These are phyloP conservation scores for Chydorus sphaericus DNA, from an alignment of 2,888 invertebrate genomes.

Conservation along the genomic window DNA sequence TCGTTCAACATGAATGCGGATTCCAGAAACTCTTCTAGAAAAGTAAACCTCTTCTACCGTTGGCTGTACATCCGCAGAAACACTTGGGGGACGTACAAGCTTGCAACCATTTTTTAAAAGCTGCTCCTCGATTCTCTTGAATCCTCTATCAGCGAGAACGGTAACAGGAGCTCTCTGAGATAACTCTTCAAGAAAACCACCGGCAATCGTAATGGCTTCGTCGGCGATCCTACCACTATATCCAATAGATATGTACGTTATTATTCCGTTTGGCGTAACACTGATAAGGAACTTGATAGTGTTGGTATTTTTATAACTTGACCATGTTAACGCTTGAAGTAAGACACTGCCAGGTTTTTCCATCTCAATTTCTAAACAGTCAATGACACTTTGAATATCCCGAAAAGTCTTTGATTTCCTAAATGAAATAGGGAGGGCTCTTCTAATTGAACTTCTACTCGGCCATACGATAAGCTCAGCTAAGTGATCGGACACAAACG, in stretches of 20 bases:
- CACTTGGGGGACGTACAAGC: background rate
- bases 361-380: conserved; percentile 27
- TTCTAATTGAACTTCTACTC: no score
- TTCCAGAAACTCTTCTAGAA: background rate
- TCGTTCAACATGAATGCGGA: conserved; percentile 1
- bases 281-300: conserved; percentile 25
- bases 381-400: conserved; percentile 17
- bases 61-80: background rate
- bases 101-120: background rate
- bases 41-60: background rate
- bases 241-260: conserved; percentile 26
- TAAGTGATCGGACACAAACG: no score
- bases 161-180: background rate
- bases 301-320: conserved; percentile 24
- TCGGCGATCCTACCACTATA: conserved; percentile 22
- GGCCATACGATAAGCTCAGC: no score
- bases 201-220: background rate
- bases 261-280: conserved; percentile 22
- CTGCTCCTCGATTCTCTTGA: background rate
- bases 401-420: no score
- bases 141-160: background rate
- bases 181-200: background rate
- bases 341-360: conserved; percentile 26
- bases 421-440: no score
- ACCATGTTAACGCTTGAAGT: conserved; percentile 26